Evolutionary conservation across 2,113 vertebrate genomes (phyloP).

Genomic region (Pseudorectes ferrugineus): DNA sequence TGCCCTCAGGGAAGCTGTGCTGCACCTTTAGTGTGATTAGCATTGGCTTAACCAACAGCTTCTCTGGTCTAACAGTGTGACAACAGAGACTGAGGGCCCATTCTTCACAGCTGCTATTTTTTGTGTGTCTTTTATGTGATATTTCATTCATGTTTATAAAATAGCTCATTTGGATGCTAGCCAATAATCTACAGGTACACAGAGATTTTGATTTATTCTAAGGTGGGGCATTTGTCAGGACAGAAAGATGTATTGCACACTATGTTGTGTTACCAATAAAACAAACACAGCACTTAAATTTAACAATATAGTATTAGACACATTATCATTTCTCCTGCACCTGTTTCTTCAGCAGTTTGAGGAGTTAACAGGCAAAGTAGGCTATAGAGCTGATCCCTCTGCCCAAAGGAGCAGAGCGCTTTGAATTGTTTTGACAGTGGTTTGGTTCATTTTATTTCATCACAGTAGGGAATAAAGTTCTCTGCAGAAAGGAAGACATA

Average conservation of each 20-base stretch:
- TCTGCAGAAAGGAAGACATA: neutral
- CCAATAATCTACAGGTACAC: neutral
- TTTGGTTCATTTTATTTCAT: constrained; percentile 20
- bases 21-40: neutral
- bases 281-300: neutral
- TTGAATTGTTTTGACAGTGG: constrained; percentile 10
- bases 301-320: neutral
- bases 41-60: neutral
- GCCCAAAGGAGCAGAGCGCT: neutral
- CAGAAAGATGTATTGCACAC: neutral
- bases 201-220: neutral
- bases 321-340: neutral
- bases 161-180: neutral
- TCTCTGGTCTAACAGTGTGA: neutral
- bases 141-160: neutral
- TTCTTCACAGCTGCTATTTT: neutral
- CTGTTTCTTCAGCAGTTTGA: neutral
- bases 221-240: neutral
- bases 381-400: neutral
- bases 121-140: neutral
- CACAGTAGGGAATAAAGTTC: neutral
- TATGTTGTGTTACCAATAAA: neutral
- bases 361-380: neutral
- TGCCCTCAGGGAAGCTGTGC: neutral
- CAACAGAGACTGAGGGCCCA: neutral